Evolutionary conservation across 2,888 invertebrate species (phyloP).

Genomic region (Volucella inanis): DNA sequence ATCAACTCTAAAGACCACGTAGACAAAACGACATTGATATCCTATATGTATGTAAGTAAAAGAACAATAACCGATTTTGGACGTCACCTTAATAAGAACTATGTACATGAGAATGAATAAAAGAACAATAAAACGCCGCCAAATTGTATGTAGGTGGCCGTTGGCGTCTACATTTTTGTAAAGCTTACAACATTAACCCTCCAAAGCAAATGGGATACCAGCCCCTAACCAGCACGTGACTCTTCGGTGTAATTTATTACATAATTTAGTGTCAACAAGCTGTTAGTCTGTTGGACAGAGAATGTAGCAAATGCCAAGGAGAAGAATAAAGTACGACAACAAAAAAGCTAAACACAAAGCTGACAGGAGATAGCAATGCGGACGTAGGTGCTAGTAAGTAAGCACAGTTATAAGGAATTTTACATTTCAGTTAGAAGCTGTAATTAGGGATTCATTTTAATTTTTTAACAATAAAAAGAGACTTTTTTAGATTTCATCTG

Average conservation of each 20-base stretch:
- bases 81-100: not conserved
- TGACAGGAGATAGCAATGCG: conserved; percentile 42
- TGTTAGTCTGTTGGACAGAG: conserved; percentile 72
- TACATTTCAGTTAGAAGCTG: not conserved
- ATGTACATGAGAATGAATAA: conserved; percentile 50
- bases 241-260: conserved; percentile 70
- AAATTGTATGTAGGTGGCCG: conserved; percentile 49
- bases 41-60: too few species aligned
- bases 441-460: not conserved
- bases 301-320: conserved; percentile 67
- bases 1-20: too few species aligned
- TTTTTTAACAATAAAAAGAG: too few species aligned
- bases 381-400: conserved; percentile 67
- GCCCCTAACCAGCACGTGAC: conserved; percentile 64
- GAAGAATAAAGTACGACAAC: conserved; percentile 30
- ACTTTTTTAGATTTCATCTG: too few species aligned
- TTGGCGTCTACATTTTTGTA: conserved; percentile 27
- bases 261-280: conserved; percentile 75
- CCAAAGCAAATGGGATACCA: conserved; percentile 30
- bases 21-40: too few species aligned
- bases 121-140: conserved; percentile 59
- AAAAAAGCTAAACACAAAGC: conserved; percentile 22
- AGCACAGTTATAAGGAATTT: conserved; percentile 55
- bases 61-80: too few species aligned
- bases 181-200: conserved; percentile 26